Base-by-base conservation (phyloP, 2,888 invertebrate genomes). In the Odontocolon sp. region DNA sequence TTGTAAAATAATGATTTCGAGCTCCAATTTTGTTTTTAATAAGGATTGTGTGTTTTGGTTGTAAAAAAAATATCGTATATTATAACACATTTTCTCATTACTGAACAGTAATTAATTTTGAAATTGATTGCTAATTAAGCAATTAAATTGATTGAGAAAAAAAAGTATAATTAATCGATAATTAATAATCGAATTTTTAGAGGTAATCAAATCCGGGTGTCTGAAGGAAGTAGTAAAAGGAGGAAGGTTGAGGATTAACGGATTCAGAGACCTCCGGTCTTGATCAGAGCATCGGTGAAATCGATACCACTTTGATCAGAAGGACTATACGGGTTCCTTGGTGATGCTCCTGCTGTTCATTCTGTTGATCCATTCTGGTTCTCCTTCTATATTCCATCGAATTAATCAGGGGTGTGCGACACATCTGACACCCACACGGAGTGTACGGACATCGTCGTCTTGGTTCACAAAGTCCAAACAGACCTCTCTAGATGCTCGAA, bases 401-500 rank as follows among this genome's bases (percentile, higher is more conserved):
- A 71, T 70, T 64, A 75, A 75, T 69, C 63, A 69, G 50, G 2
- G 18, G 38, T 38, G 47, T 21, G 9, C 31, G 21, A 38, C 11
- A 38, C 23, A 50, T 23, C 56, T 18, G 21, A 56, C 50, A 50
- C 31, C 56, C 57, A 59, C n/a, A 26, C 38, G 42, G 16, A 36
- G 70, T 42, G 40, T 14, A 33, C 2, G 40, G 1, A 8, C 5
- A 26, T 40, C 40, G 36, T 56, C 28, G 31, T 45, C 63, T 21
- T 54, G n/a, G 38, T 33, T 38, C 54, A 21, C 21, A 21, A 57
- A 23, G 23, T 64, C 28, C n/a, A 45, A 3, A 21, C 11, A 16
- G 14, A 33, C 61, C 11, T 18, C 11, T 28, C 23, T 42, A 40
- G 33, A 70, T 64, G 68, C 57, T 28, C 82, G 87, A 86, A 87